Conservation (phyloP, 2,113 vertebrate genomes). For the Protobothrops flavoviridis region DNA sequence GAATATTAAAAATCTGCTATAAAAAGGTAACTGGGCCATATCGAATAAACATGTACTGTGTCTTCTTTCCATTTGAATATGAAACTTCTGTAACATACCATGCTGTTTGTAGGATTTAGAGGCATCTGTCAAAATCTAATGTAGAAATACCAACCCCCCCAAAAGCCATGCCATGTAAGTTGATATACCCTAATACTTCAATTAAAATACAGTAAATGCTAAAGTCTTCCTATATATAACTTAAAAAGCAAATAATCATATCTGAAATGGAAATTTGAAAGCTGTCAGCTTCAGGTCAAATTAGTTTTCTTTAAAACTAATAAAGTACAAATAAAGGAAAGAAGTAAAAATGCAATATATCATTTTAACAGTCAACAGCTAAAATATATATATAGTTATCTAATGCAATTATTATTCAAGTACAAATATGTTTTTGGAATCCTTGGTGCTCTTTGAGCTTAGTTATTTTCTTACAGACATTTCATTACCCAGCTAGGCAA, state of each 20-base stretch:
- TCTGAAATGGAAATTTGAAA: slow-evolving; percentile 9
- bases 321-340: not conserved
- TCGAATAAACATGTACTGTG: not conserved
- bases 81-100: not conserved
- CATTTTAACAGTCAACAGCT: not conserved
- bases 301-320: not conserved
- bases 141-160: not conserved
- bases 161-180: not conserved
- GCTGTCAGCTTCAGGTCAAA: not conserved
- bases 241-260: not conserved
- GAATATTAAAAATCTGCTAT: not conserved
- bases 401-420: not conserved
- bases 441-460: not conserved
- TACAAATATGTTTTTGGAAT: not conserved
- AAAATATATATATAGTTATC: not conserved
- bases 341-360: not conserved
- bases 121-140: not conserved
- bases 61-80: not conserved
- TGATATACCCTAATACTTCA: not conserved
- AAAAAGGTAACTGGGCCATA: not conserved
- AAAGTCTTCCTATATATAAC: not conserved
- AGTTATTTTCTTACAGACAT: not conserved
- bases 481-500: too few relatives aligned
- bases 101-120: not conserved
- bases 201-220: not conserved